Evolutionary conservation across 2,888 invertebrate genomes (phyloP).

Genomic region (Desoria tigrina): DNA sequence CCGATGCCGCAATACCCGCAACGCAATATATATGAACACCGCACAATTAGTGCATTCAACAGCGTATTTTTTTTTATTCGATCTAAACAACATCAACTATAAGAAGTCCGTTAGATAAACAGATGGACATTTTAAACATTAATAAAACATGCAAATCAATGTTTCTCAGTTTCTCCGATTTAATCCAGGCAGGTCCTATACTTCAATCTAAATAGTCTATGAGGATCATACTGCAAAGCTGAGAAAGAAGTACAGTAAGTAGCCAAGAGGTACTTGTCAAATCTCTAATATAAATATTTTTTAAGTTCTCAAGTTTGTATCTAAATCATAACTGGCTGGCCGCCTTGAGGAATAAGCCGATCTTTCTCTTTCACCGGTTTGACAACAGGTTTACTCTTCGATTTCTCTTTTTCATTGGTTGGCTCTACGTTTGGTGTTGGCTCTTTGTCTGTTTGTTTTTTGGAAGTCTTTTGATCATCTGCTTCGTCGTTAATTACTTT

Average conservation of each 20-base stretch:
- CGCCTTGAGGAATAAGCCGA: constrained; percentile 19
- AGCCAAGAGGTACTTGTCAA: background rate
- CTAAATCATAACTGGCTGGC: constrained; percentile 36
- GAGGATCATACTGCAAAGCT: background rate
- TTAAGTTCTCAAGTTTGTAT: too few relatives aligned
- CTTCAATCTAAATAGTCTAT: too few relatives aligned
- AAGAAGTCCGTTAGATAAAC: too few relatives aligned
- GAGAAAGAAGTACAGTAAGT: background rate
- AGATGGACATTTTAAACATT: too few relatives aligned
- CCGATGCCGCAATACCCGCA: too few relatives aligned
- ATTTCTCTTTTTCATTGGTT: constrained; percentile 12
- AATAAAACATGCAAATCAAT: background rate
- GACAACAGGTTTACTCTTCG: constrained; percentile 7
- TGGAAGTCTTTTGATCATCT: constrained; percentile 4
- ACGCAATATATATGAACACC: too few relatives aligned
- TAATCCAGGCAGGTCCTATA: too few relatives aligned
- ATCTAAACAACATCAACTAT: too few relatives aligned
- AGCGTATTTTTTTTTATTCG: too few relatives aligned
- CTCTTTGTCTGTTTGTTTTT: constrained; percentile 13
- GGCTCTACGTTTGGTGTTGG: constrained; percentile 12
- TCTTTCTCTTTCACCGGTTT: constrained; percentile 18
- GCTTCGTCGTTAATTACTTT: constrained; percentile 47
- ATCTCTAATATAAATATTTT: too few relatives aligned
- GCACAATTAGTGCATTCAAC: too few relatives aligned
- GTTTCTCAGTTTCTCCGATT: too few relatives aligned